phyloP scores from a whole-genome alignment of 2,797 vertebrate genomes.

The Crocidura indochinensis region DNA sequence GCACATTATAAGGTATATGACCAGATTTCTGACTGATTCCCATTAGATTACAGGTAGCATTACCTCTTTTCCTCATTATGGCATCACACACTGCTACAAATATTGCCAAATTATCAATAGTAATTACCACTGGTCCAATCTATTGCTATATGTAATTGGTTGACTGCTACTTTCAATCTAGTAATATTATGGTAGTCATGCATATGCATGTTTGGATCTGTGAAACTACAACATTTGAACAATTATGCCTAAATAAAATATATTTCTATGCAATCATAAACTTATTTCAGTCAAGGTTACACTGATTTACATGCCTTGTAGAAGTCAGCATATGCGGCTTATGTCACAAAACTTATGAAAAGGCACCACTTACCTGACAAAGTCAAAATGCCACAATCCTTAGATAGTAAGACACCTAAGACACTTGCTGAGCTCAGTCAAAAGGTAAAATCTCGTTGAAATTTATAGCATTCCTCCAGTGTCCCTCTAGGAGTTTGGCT shows the following conservation, averaged over 20 bases:
- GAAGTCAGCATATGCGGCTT: conserved; percentile 65
- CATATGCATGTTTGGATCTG: background rate
- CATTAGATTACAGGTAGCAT: background rate
- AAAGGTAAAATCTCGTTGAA: conserved; percentile 92
- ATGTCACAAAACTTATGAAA: conserved; percentile 86
- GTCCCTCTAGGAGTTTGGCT: conserved; percentile 93
- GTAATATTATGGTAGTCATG: background rate
- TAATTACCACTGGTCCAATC: background rate
- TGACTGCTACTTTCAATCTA: conserved; percentile 22
- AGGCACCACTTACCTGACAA: conserved; percentile 78
- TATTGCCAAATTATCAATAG: background rate
- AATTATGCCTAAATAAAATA: conserved; percentile 61
- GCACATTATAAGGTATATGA: accelerated
- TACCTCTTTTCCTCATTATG: too few relatives aligned
- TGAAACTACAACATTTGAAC: background rate
- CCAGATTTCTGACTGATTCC: background rate
- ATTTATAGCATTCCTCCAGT: conserved; percentile 93
- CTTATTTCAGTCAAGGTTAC: conserved; percentile 74
- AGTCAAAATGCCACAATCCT: conserved; percentile 79
- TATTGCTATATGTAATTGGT: conserved; percentile 16
- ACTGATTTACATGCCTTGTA: conserved; percentile 72
- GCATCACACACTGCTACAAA: background rate
- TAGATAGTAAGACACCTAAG: conserved; percentile 91
- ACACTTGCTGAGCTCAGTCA: conserved; percentile 91
- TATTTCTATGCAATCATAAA: conserved; percentile 63